Evolutionary conservation across 2,113 vertebrate genomes (phyloP).

Genomic region (Maccullochella peelii): DNA sequence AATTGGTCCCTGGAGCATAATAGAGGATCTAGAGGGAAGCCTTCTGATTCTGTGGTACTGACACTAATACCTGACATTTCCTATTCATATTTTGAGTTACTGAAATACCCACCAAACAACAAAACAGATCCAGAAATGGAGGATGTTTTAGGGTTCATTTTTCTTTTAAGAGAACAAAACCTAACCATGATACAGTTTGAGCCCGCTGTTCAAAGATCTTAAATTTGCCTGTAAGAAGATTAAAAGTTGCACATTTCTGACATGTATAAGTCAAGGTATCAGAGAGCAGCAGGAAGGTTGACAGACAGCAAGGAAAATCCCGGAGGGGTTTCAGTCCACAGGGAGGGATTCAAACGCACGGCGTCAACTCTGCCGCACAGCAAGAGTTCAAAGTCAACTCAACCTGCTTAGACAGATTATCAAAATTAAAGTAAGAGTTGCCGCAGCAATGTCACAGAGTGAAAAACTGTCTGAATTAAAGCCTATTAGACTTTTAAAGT

Average conservation of each 20-base stretch:
- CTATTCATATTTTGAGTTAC: no score
- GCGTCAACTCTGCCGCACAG: not conserved
- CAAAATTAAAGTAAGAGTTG: slow-evolving; percentile 42
- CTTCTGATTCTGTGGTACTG: no score
- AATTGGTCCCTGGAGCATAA: no score
- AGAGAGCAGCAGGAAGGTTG: not conserved
- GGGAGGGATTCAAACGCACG: slow-evolving; percentile 1
- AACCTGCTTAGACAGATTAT: slow-evolving; percentile 49
- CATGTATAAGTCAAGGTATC: slow-evolving; percentile 21
- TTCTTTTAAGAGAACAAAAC: not conserved
- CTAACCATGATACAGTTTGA: not conserved
- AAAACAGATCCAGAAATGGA: not conserved
- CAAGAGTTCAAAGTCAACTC: slow-evolving; percentile 43
- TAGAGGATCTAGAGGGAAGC: no score
- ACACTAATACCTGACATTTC: no score
- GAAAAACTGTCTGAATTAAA: slow-evolving; percentile 14
- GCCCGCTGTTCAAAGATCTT: not conserved
- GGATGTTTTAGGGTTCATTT: not conserved
- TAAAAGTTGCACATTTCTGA: slow-evolving; percentile 28
- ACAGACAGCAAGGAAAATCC: slow-evolving; percentile 2
- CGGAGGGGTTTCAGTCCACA: not conserved
- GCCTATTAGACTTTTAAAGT: not conserved
- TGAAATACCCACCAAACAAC: no score
- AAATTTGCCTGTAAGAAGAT: slow-evolving; percentile 7
- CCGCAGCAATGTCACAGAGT: not conserved